Base-by-base conservation (phyloP, 2,113 vertebrate species). In the Picathartes gymnocephalus region DNA sequence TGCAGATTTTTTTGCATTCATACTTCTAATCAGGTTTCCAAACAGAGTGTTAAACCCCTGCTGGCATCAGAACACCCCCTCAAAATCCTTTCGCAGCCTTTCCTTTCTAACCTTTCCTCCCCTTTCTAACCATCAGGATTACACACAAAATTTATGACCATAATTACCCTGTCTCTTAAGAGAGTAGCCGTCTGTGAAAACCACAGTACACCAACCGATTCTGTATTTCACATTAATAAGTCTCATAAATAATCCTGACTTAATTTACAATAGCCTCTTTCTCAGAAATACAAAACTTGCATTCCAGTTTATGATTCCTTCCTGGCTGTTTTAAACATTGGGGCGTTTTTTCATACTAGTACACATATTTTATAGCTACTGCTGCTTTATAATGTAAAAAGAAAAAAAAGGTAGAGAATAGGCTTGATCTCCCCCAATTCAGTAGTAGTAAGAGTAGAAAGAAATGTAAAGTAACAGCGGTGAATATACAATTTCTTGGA, bases 211-310 rank as follows among this genome's bases (percentile, higher is more conserved):
- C n/a, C 1, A 8, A 81, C 60, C 2, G 1, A 66, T 86, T 74
- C 82, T 60, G 9, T 81, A 93, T 95, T 93, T 96, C 77, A 96
- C 40, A 77, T 91, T 91, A 92, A 86, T 94, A 95, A 86, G 64
- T 40, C 82, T 86, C 94, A 93, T 84, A 94, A 97, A 96, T 90
- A 96, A 96, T 92, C 51, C 35, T 35, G 64, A 90, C 40, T 91
- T 93, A 77, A 86, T 92, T 86, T 88, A 93, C 35, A 94, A 47
- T 61, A 94, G 83, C 69, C 45, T 23, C 60, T 86, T 92, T 81
- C 61, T 85, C 66, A 68, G 51, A 93, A 90, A 90, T 20, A 74
- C 68, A 74, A 76, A 92, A 90, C 61, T 80, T 93, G 15, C 44
- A 68, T 21, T 45, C 44, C 70, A 53, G 40, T 72, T 84, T 53